These are phyloP conservation scores for Galbula dea DNA, from an alignment of 2,113 vertebrate genomes.

Conservation along the genomic window DNA sequence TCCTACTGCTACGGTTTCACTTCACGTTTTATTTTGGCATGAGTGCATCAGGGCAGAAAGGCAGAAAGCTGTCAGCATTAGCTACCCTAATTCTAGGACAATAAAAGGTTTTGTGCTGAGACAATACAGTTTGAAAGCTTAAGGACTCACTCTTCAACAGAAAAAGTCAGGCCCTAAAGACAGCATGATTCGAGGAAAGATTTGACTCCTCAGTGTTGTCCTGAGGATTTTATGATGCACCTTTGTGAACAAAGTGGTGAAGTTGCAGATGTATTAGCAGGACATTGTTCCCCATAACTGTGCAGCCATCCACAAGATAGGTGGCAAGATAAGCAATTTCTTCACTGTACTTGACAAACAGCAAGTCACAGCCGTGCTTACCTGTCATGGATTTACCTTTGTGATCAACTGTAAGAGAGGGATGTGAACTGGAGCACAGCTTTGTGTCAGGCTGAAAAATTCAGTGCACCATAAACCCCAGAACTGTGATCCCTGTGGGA, in stretches of 20 bases:
- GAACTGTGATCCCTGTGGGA: background rate
- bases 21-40: background rate
- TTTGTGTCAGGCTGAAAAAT: background rate
- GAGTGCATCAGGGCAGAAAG: background rate
- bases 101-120: background rate
- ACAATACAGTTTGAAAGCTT: background rate
- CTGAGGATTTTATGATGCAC: background rate
- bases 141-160: background rate
- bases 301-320: background rate
- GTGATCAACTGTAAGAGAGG: background rate
- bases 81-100: background rate
- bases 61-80: background rate
- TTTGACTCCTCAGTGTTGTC: background rate
- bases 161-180: background rate
- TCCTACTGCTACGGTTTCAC: background rate
- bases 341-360: background rate
- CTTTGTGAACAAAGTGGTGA: background rate
- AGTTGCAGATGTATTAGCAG: background rate
- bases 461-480: background rate
- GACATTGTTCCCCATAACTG: background rate
- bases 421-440: background rate
- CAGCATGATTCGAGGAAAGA: background rate
- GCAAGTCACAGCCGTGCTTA: background rate
- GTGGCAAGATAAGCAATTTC: background rate
- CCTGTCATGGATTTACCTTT: slow-evolving; percentile 11